phyloP scores from a whole-genome alignment of 2,888 invertebrate genomes.

The Drosophila melanosoma region DNA sequence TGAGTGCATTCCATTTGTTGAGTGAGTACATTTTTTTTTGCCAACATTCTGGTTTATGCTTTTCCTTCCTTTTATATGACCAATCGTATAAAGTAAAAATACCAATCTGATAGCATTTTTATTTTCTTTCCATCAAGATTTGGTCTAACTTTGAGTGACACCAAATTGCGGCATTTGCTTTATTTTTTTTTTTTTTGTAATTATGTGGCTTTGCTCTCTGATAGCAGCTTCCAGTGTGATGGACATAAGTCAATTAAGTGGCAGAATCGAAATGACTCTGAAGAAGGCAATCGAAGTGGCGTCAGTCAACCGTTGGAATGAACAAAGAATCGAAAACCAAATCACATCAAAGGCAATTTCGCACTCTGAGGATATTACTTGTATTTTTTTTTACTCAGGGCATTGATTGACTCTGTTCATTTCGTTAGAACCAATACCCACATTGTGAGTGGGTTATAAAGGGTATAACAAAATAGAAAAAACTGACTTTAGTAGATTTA shows the following conservation, averaged over 20 bases:
- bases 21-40: background rate
- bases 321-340: background rate
- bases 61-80: background rate
- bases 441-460: background rate
- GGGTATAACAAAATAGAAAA: background rate
- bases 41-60: constrained; percentile 15
- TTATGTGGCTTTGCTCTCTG: constrained; percentile 37
- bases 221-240: constrained; percentile 50
- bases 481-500: background rate
- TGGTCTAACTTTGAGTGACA: constrained; percentile 53
- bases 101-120: constrained; percentile 52
- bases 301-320: no score
- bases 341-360: background rate
- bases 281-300: background rate
- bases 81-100: constrained; percentile 12
- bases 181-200: constrained; percentile 39
- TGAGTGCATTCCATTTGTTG: constrained; percentile 24
- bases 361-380: background rate
- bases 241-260: constrained; percentile 53
- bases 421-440: background rate
- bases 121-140: constrained; percentile 20
- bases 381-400: background rate
- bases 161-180: constrained; percentile 41
- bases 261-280: background rate
- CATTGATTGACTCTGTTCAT: background rate